Percentiles rank a stretch among this genome's conserved stretches.
Conservation (phyloP, 2,113 vertebrate genomes). For the Neomonachus schauinslandi region DNA sequence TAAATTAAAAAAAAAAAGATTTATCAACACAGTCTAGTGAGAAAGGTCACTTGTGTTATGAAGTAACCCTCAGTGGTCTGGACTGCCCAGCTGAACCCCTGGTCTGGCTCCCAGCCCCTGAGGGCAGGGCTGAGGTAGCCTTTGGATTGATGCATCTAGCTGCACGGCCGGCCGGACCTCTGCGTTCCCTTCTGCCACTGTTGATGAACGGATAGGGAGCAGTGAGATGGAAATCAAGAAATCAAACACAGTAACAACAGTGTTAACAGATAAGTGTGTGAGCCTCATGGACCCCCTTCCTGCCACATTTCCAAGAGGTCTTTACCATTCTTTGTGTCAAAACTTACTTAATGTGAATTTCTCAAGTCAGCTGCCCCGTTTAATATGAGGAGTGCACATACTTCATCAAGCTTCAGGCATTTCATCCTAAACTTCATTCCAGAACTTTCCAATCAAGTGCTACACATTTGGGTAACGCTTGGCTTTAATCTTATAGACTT, state of each 20-base stretch:
- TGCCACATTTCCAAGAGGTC: fast-evolving
- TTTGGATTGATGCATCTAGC: fast-evolving
- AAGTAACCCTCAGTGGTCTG: neutral
- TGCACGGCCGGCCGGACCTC: neutral
- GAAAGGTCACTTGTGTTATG: neutral
- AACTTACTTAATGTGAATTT: fast-evolving
- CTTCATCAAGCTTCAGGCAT: neutral
- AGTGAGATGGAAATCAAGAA: neutral
- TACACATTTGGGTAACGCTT: fast-evolving
- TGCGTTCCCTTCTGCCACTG: fast-evolving
- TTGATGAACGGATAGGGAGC: fast-evolving
- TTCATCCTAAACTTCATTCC: neutral
- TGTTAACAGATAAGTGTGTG: fast-evolving
- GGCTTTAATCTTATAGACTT: neutral
- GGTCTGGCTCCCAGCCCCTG: fast-evolving
- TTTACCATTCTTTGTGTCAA: fast-evolving
- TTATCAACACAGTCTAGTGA: neutral
- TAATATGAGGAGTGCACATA: fast-evolving
- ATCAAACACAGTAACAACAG: fast-evolving
- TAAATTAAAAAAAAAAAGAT: neutral
- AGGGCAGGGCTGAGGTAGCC: neutral
- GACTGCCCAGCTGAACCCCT: neutral
- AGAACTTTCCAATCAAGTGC: too few species aligned
- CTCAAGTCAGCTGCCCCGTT: neutral
- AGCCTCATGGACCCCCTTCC: too few species aligned